phyloP scores from a whole-genome alignment of 1,140 invertebrate genomes.

The Zophobas atratus region DNA sequence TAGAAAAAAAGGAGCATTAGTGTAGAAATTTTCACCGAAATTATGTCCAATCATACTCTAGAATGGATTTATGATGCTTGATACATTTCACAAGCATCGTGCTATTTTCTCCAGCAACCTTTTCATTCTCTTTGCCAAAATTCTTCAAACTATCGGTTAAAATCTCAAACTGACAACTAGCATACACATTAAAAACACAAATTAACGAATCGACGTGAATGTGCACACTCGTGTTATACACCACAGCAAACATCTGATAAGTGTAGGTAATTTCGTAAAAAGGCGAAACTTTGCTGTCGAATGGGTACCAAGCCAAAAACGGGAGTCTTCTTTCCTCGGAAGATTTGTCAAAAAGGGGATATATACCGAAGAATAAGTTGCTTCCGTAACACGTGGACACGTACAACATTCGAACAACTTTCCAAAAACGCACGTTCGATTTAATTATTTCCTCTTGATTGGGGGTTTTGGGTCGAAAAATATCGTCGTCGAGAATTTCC shows the following conservation, averaged over 20 bases:
- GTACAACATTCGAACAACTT: no score
- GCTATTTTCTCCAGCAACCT: background rate
- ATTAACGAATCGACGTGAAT: background rate
- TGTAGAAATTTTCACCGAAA: background rate
- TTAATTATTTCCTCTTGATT: background rate
- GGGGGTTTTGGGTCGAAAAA: constrained; percentile 17
- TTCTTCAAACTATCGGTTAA: constrained; percentile 22
- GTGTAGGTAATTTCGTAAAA: constrained; percentile 15
- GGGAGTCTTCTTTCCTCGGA: background rate
- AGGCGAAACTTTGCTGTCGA: background rate
- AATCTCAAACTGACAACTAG: constrained; percentile 6
- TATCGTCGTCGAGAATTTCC: background rate
- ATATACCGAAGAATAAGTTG: constrained; percentile 1
- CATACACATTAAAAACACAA: background rate
- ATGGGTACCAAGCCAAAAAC: constrained; percentile 11
- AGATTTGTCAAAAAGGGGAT: background rate
- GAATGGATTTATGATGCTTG: constrained; percentile 7
- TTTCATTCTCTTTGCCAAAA: background rate
- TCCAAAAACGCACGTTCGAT: background rate
- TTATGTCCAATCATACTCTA: background rate
- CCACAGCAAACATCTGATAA: constrained; percentile 1
- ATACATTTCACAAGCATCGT: background rate
- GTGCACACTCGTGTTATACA: constrained; percentile 1
- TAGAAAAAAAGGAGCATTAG: background rate
- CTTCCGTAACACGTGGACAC: background rate